Conservation (phyloP, 2,888 invertebrate genomes). For the Pristionchus entomophagus region DNA sequence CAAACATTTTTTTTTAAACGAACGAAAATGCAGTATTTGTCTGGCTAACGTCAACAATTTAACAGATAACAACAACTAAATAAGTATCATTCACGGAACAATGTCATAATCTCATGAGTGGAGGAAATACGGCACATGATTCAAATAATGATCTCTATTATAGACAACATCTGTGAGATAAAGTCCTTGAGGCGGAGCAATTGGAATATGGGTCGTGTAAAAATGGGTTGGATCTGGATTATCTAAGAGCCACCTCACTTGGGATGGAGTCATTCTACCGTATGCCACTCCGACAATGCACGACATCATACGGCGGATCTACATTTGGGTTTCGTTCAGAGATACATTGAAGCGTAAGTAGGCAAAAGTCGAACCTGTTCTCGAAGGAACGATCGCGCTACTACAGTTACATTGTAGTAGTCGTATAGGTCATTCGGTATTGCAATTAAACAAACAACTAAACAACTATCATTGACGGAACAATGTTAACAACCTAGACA, state of each 20-base stretch:
- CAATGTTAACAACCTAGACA: constrained; percentile 48
- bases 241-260: constrained; percentile 62
- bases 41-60: no score
- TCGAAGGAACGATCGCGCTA: constrained; percentile 64
- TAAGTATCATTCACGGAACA: neutral
- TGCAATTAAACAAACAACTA: no score
- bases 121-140: constrained; percentile 62
- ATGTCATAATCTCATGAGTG: constrained; percentile 64
- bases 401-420: constrained; percentile 67
- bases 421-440: constrained; percentile 64
- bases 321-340: no score
- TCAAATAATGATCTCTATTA: constrained; percentile 59
- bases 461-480: no score
- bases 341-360: no score
- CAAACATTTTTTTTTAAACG: no score
- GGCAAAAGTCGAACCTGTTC: constrained; percentile 60
- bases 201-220: constrained; percentile 55
- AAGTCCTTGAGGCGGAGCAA: constrained; percentile 66
- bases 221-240: constrained; percentile 63
- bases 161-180: constrained; percentile 69
- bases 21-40: no score
- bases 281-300: constrained; percentile 63
- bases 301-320: constrained; percentile 71
- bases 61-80: constrained; percentile 8
- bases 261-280: constrained; percentile 51